phyloP scores from a whole-genome alignment of 2,797 vertebrate genomes.

The Gadopsis marmoratus region DNA sequence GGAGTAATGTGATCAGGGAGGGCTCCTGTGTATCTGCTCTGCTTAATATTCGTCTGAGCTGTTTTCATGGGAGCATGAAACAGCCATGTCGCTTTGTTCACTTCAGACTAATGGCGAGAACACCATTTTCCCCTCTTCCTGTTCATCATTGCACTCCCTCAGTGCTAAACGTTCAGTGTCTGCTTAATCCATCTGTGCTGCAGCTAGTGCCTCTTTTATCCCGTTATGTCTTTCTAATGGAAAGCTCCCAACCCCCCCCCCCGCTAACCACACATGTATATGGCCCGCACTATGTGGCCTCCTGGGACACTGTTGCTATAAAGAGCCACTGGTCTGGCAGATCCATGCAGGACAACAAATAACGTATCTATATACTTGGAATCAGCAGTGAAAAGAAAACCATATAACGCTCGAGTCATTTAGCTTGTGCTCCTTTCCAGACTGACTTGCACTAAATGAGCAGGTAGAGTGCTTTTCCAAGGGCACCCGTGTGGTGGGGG shows the following conservation, averaged over 20 bases:
- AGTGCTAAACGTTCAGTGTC: conserved; percentile 9
- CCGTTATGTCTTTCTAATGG: conserved; percentile 60
- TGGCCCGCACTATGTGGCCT: conserved; percentile 47
- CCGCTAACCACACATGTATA: conserved; percentile 68
- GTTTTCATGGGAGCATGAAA: conserved; percentile 37
- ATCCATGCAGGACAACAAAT: conserved; percentile 54
- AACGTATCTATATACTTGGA: conserved; percentile 25
- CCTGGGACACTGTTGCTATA: conserved; percentile 47
- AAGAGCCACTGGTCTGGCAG: conserved; percentile 19
- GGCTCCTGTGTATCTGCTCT: conserved; percentile 56
- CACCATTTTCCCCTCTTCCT: conserved; percentile 38
- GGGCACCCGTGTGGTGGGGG: not conserved
- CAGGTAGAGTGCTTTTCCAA: conserved; percentile 35
- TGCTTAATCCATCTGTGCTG: conserved; percentile 26
- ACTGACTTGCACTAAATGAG: not conserved
- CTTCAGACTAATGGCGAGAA: conserved; percentile 39
- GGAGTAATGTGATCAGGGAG: conserved; percentile 76
- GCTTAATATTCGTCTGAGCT: conserved; percentile 36
- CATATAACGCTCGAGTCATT: not conserved
- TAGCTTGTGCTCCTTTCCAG: conserved; percentile 1
- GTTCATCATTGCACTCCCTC: not conserved
- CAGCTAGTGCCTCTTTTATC: conserved; percentile 45
- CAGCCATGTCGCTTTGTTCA: conserved; percentile 60
- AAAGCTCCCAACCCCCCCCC: conserved; percentile 54
- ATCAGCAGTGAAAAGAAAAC: conserved; percentile 29